Conservation (phyloP, 2,888 invertebrate genomes). For the Oscheius sp. region DNA sequence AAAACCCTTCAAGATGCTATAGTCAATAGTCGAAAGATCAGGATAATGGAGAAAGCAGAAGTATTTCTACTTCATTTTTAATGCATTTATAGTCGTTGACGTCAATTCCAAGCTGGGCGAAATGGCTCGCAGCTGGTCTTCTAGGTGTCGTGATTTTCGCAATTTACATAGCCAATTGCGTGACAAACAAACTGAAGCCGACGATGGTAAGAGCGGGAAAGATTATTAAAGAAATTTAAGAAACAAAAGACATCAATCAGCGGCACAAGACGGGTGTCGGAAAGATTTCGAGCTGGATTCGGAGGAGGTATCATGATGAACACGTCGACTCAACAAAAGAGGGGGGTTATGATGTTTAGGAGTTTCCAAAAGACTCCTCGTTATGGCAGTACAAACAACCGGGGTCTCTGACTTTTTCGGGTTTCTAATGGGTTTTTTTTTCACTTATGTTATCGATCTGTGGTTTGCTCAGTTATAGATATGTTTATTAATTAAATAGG, state of each 20-base stretch:
- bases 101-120: slow-evolving; percentile 50
- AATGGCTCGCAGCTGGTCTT: slow-evolving; percentile 38
- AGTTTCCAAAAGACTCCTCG: slow-evolving; percentile 44
- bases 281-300: slow-evolving; percentile 51
- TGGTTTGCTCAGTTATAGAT: too few relatives aligned
- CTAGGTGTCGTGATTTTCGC: slow-evolving; percentile 41
- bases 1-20: slow-evolving; percentile 16
- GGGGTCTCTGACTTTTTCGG: slow-evolving; percentile 10
- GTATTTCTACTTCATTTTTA: neutral
- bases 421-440: too few relatives aligned
- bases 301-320: slow-evolving; percentile 55
- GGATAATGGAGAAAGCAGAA: slow-evolving; percentile 3
- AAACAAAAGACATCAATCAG: slow-evolving; percentile 40
- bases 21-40: neutral
- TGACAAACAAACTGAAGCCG: slow-evolving; percentile 37
- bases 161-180: slow-evolving; percentile 54
- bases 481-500: slow-evolving; percentile 1
- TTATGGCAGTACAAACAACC: slow-evolving; percentile 37
- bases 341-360: slow-evolving; percentile 55
- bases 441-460: too few relatives aligned
- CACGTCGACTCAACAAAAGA: slow-evolving; percentile 46
- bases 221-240: slow-evolving; percentile 8
- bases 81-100: slow-evolving; percentile 27
- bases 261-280: slow-evolving; percentile 37
- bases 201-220: neutral